Conservation (phyloP, 2,797 vertebrate species). For the Phrynocephalus guinanensis region DNA sequence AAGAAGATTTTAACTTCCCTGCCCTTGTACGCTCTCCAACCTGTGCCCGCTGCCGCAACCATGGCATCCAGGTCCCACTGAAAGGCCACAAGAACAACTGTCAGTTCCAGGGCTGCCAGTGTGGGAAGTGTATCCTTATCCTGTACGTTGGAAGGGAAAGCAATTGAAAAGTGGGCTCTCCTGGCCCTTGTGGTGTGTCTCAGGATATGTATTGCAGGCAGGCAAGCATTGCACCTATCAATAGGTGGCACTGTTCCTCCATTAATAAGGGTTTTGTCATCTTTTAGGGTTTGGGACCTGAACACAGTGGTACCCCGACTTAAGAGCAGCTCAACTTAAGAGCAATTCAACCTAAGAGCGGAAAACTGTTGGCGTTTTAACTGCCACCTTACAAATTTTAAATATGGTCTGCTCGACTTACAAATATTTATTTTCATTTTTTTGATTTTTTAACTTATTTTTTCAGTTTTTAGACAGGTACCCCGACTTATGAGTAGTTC, state of each 20-base stretch:
- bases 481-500: too few relatives aligned
- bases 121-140: slow-evolving; percentile 73
- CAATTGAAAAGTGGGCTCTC: neutral
- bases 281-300: too few relatives aligned
- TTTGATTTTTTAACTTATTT: too few relatives aligned
- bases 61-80: slow-evolving; percentile 63
- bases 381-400: too few relatives aligned
- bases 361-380: too few relatives aligned
- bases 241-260: neutral
- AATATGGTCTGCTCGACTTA: too few relatives aligned
- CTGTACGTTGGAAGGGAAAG: slow-evolving; percentile 58
- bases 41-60: slow-evolving; percentile 74
- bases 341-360: too few relatives aligned
- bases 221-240: neutral
- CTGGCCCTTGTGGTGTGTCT: too few relatives aligned
- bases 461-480: too few relatives aligned
- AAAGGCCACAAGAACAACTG: slow-evolving; percentile 75
- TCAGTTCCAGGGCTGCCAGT: slow-evolving; percentile 71
- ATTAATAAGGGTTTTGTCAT: neutral
- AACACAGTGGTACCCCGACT: too few relatives aligned
- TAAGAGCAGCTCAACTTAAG: too few relatives aligned
- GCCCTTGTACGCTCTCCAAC: slow-evolving; percentile 65
- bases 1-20: slow-evolving; percentile 20
- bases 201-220: neutral
- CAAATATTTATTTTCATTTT: too few relatives aligned